Evolutionary conservation across 1,140 invertebrate genomes (phyloP).

Genomic region (Pseudomyrmex concolor): DNA sequence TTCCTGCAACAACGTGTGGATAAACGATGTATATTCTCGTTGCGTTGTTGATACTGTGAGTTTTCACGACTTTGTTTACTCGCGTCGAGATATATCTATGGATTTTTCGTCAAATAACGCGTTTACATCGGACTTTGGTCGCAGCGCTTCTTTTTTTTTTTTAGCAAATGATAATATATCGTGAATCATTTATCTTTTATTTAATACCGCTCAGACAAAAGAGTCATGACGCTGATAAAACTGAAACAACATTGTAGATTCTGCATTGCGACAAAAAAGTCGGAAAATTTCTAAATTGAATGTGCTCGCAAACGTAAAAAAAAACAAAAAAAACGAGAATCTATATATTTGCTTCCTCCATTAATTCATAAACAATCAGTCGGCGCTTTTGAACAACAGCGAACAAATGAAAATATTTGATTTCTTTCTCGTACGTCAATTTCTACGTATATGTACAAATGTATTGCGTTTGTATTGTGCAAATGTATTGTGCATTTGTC

Average conservation of each 20-base stretch:
- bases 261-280: constrained; percentile 3
- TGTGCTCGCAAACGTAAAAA: neutral
- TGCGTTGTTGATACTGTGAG: neutral
- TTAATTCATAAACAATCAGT: neutral
- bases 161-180: constrained; percentile 40
- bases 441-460: neutral
- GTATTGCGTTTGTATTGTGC: too few species aligned
- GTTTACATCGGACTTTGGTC: constrained; percentile 23
- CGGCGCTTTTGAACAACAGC: neutral
- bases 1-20: neutral
- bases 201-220: neutral
- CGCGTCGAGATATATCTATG: neutral
- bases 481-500: neutral
- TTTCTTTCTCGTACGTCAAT: neutral
- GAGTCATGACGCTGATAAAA: neutral
- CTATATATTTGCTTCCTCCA: neutral
- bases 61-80: constrained; percentile 38
- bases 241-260: neutral
- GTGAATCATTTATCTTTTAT: constrained; percentile 4
- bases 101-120: constrained; percentile 8
- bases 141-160: constrained; percentile 9
- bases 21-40: constrained; percentile 19
- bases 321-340: too few species aligned
- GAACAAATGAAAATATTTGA: constrained; percentile 5
- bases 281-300: neutral